Percentiles rank a stretch among this genome's conserved stretches.
phyloP scores from a whole-genome alignment of 2,797 vertebrate species.

The Ceryle rudis region DNA sequence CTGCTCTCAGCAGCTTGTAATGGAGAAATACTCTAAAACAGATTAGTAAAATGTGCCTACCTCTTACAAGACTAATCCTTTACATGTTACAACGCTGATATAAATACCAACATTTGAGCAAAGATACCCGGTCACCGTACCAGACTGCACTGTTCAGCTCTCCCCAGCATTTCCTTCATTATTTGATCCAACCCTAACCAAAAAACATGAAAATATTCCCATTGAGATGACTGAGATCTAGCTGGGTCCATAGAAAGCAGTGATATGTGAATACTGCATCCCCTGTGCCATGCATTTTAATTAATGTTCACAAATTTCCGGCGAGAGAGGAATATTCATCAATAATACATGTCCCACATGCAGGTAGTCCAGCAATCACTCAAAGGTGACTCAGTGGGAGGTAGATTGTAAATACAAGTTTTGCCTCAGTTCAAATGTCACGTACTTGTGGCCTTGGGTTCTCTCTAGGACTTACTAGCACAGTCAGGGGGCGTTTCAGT shows the following conservation, averaged over 20 bases:
- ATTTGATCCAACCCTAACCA: not conserved
- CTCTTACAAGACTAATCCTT: not conserved
- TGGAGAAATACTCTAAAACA: not conserved
- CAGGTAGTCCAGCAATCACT: not conserved
- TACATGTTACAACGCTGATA: not conserved
- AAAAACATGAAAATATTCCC: not conserved
- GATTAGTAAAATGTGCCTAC: not conserved
- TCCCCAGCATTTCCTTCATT: not conserved
- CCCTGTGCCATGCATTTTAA: not conserved
- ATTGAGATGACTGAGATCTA: not conserved
- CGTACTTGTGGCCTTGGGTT: not conserved
- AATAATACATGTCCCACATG: not conserved
- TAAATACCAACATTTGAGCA: not conserved
- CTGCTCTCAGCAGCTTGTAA: not conserved
- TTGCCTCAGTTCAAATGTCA: not conserved
- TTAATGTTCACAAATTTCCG: not conserved
- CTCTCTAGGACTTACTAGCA: not conserved
- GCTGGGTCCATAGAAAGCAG: not conserved
- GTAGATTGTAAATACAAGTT: not conserved
- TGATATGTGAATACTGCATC: not conserved
- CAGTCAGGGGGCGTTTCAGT: not conserved
- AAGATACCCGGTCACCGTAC: not conserved
- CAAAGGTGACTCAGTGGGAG: not conserved
- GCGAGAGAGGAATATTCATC: not conserved
- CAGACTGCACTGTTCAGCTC: not conserved